A percentile compares a stretch with the other conserved stretches of the same genome.
Evolutionary conservation across 2,888 invertebrate species (phyloP).

Genomic region (Cynaeus angustus): DNA sequence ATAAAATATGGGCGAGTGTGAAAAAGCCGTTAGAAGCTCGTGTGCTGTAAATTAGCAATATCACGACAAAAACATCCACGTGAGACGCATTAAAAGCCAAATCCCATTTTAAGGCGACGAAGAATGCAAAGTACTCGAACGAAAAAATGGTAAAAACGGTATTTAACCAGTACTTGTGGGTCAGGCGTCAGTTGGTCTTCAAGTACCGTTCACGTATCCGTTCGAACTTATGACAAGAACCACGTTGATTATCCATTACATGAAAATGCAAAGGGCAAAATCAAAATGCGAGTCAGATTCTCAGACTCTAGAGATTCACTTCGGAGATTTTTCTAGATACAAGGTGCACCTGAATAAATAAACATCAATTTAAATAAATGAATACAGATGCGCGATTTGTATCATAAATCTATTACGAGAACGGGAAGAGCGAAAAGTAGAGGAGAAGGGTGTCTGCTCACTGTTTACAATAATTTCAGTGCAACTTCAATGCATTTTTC

Average conservation of each 20-base stretch:
- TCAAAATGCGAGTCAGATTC: constrained; percentile 29
- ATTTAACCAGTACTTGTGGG: constrained; percentile 34
- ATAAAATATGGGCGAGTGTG: constrained; percentile 26
- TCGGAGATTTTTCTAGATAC: constrained; percentile 40
- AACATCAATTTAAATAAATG: constrained; percentile 60
- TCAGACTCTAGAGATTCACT: constrained; percentile 26
- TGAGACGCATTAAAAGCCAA: constrained; percentile 12
- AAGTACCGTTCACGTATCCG: constrained; percentile 42
- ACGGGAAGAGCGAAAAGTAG: neutral
- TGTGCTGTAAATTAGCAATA: constrained; percentile 25
- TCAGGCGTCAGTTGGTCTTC: constrained; percentile 43
- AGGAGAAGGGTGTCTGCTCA: neutral
- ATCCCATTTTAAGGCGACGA: constrained; percentile 22
- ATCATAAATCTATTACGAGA: constrained; percentile 54
- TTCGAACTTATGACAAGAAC: constrained; percentile 24
- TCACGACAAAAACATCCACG: constrained; percentile 17
- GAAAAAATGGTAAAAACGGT: constrained; percentile 44
- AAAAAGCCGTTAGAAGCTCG: constrained; percentile 30
- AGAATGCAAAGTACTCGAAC: constrained; percentile 13
- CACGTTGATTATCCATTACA: constrained; percentile 21
- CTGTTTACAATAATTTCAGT: neutral
- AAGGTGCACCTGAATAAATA: constrained; percentile 56
- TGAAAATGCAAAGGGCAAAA: constrained; percentile 3
- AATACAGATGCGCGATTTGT: constrained; percentile 58
- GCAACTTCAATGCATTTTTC: too few relatives aligned